Evolutionary conservation across 2,113 vertebrate genomes (phyloP).

Genomic region (Epinephelus fuscoguttatus): DNA sequence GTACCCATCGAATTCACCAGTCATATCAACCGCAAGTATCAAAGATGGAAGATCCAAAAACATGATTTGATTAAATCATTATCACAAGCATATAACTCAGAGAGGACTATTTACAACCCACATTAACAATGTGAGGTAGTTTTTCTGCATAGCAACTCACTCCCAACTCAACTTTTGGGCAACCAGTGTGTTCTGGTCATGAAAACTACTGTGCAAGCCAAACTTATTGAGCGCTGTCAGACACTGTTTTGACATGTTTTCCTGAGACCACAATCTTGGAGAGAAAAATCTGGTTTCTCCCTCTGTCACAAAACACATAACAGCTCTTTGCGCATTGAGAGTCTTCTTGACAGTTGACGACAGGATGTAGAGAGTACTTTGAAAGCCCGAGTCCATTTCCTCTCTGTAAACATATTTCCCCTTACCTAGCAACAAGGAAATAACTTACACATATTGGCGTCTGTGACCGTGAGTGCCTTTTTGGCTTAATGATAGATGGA

Average conservation of each 20-base stretch:
- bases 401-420: conserved; percentile 51
- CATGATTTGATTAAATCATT: not conserved
- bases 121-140: not conserved
- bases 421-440: conserved; percentile 46
- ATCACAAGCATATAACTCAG: not conserved
- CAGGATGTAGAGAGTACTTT: conserved; percentile 45
- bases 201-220: conserved; percentile 19
- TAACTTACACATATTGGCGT: conserved; percentile 17
- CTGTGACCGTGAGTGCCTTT: conserved; percentile 1
- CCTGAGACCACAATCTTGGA: conserved; percentile 9
- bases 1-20: not conserved
- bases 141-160: not conserved
- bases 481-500: not conserved
- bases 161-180: not conserved
- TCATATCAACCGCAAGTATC: conserved; percentile 1
- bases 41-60: not conserved
- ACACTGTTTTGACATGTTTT: conserved; percentile 23
- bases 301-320: not conserved
- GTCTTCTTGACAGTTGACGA: conserved; percentile 33
- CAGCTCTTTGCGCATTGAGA: conserved; percentile 11
- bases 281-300: conserved; percentile 21
- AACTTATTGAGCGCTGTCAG: not conserved
- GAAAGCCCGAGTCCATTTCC: conserved; percentile 42
- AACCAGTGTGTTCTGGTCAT: conserved; percentile 36
- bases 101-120: not conserved